Percentiles rank a stretch among this genome's conserved stretches.
These are phyloP conservation scores for Caenorhabditis angaria DNA, from an alignment of 2,888 invertebrate genomes.

Conservation along the genomic window DNA sequence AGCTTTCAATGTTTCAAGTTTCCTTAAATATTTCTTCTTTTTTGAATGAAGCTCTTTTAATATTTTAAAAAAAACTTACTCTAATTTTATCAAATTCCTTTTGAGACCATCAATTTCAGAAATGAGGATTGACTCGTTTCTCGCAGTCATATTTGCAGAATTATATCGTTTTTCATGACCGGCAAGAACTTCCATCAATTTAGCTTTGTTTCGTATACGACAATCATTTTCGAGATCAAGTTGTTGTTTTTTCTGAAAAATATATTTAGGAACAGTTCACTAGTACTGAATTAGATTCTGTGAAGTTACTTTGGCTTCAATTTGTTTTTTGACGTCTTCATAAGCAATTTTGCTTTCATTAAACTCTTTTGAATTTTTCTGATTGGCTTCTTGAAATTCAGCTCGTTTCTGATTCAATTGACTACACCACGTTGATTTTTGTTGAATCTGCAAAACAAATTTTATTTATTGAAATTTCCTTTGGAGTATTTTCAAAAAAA, in stretches of 20 bases:
- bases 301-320: not conserved
- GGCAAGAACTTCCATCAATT: slow-evolving; percentile 24
- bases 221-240: slow-evolving; percentile 48
- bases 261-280: not conserved
- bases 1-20: not conserved
- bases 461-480: not conserved
- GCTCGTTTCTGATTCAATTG: not conserved
- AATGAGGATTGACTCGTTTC: not conserved
- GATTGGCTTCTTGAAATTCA: not conserved
- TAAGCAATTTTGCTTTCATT: not conserved
- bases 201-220: slow-evolving; percentile 35
- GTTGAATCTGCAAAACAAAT: not conserved
- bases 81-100: slow-evolving; percentile 25
- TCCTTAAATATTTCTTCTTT: not conserved
- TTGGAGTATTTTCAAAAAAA: not conserved
- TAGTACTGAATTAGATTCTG: not conserved
- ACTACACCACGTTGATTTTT: not conserved
- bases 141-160: not conserved
- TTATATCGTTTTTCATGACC: not conserved
- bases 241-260: slow-evolving; percentile 35
- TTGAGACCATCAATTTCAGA: slow-evolving; percentile 24
- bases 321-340: slow-evolving; percentile 1
- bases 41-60: not conserved
- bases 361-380: not conserved
- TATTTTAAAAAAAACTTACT: slow-evolving; percentile 14